These are phyloP conservation scores for Tragelaphus strepsiceros DNA, from an alignment of 2,113 vertebrate genomes.

Conservation along the genomic window DNA sequence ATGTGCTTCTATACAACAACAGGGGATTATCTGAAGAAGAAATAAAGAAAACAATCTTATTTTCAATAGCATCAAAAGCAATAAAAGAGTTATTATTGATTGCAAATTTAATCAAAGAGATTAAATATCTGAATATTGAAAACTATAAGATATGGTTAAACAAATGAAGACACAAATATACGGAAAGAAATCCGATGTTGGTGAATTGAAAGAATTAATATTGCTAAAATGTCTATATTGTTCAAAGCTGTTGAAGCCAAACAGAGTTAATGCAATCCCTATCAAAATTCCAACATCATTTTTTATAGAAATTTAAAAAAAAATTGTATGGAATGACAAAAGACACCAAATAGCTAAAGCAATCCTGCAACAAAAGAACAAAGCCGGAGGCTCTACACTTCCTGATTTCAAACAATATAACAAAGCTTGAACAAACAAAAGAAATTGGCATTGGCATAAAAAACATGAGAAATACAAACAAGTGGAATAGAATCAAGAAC, in stretches of 20 bases:
- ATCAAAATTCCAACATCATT: not conserved
- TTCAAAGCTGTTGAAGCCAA: not conserved
- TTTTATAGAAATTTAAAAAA: not conserved
- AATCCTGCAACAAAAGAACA: not conserved
- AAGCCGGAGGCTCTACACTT: not conserved
- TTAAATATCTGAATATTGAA: not conserved
- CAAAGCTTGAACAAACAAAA: not conserved
- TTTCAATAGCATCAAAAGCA: not conserved
- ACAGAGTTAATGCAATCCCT: not conserved
- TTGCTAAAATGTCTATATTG: not conserved
- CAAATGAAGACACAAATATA: not conserved
- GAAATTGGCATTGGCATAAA: not conserved
- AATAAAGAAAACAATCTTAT: not conserved
- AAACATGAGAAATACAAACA: not conserved
- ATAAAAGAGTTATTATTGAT: not conserved
- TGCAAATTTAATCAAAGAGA: not conserved
- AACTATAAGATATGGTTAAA: not conserved
- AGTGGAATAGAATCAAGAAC: not conserved
- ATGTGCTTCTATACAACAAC: not conserved
- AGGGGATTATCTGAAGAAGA: not conserved
- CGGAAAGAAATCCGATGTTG: not conserved
- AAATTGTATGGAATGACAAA: not conserved
- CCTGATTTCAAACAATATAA: not conserved
- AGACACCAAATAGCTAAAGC: not conserved
- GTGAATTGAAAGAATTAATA: not conserved